Conservation (phyloP, 2,113 vertebrate species). For the Alosa alosa region DNA sequence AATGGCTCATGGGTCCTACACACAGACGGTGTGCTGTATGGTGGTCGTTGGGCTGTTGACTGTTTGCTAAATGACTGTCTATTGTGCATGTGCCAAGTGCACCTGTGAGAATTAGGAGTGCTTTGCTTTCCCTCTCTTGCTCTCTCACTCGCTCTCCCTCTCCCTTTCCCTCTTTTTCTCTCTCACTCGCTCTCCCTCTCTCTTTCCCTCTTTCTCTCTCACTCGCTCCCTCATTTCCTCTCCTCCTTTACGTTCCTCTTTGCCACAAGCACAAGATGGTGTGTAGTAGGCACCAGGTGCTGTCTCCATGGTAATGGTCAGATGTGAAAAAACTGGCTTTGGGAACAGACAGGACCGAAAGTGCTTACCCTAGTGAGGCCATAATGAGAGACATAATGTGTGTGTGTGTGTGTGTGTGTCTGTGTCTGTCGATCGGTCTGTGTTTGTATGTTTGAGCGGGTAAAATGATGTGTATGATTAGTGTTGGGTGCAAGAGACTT, state of each 20-base stretch:
- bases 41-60: background rate
- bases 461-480: background rate
- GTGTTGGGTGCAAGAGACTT: background rate
- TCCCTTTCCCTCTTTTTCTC: background rate
- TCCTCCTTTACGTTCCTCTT: background rate
- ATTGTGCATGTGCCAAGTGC: too few relatives aligned
- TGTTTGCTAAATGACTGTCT: too few relatives aligned
- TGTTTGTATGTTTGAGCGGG: background rate
- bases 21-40: background rate
- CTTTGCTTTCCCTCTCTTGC: background rate
- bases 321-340: background rate
- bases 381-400: background rate
- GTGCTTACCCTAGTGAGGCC: background rate
- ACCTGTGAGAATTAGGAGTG: too few relatives aligned
- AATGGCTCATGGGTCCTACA: background rate
- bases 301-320: background rate
- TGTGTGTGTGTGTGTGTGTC: background rate
- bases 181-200: constrained; percentile 20
- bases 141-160: too few relatives aligned
- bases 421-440: background rate
- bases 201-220: background rate
- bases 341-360: background rate
- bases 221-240: background rate
- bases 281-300: background rate
- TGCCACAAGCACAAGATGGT: background rate